Conservation (phyloP, 2,888 invertebrate genomes). For the Drosophila limbata region DNA sequence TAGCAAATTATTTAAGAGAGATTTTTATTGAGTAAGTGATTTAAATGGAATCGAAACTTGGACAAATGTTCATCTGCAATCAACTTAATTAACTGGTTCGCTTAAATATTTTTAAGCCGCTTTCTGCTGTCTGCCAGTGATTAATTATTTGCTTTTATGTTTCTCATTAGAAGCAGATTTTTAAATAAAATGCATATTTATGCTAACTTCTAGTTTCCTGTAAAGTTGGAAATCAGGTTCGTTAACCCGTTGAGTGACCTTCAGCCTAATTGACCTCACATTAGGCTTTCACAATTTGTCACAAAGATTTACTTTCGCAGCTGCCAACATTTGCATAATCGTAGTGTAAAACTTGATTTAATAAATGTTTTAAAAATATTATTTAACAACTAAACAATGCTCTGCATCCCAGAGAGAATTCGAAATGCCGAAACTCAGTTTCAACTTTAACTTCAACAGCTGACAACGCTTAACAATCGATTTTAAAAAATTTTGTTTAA, state of each 20-base stretch:
- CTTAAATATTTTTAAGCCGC: constrained; percentile 5
- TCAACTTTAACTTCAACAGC: constrained; percentile 49
- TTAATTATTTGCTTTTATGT: constrained; percentile 36
- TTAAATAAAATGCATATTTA: neutral
- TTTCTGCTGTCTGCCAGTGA: constrained; percentile 6
- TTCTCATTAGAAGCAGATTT: constrained; percentile 17
- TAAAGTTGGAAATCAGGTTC: neutral
- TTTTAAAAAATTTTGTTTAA: constrained; percentile 60
- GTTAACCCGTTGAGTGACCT: constrained; percentile 4
- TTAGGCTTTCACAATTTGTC: constrained; percentile 8
- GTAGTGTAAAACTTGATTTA: constrained; percentile 21
- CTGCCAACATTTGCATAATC: constrained; percentile 23
- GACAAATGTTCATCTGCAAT: constrained; percentile 20
- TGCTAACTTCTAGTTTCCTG: constrained; percentile 10
- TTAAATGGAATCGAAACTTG: neutral
- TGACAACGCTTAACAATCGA: constrained; percentile 76
- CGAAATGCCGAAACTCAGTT: constrained; percentile 13
- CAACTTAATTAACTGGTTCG: constrained; percentile 27
- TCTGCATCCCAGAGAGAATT: neutral
- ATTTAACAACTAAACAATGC: constrained; percentile 2
- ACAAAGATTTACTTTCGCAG: constrained; percentile 4
- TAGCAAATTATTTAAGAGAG: neutral
- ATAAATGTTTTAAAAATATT: constrained; percentile 19
- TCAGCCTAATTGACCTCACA: constrained; percentile 10
- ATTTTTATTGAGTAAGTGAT: neutral